A percentile compares a stretch with the other conserved stretches of the same genome.
Conservation (phyloP, 1,140 invertebrate genomes). For the Drosophila ananassae region DNA sequence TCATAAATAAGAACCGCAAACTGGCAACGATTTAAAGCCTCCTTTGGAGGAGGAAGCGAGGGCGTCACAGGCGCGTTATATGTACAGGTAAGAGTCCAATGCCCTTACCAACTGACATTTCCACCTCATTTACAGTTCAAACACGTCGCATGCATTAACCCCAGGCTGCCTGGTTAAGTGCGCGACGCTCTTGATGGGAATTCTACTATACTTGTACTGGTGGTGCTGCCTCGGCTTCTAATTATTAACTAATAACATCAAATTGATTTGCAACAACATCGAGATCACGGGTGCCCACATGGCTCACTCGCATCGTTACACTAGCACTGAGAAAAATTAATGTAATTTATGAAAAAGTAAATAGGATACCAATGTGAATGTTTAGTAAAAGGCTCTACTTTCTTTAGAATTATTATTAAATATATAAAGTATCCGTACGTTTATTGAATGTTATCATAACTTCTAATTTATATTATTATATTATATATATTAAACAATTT, state of each 20-base stretch:
- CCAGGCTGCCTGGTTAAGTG: constrained; percentile 71
- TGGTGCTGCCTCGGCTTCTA: constrained; percentile 56
- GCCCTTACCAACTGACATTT: constrained; percentile 64
- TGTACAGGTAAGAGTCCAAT: constrained; percentile 37
- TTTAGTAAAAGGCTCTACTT: neutral
- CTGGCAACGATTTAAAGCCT: constrained; percentile 59
- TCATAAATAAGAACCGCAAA: constrained; percentile 66
- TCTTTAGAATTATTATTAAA: too few species aligned
- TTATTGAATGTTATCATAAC: too few species aligned
- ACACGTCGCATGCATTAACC: constrained; percentile 81
- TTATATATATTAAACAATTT: neutral
- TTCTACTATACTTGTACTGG: constrained; percentile 10
- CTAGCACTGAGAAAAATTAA: constrained; percentile 5
- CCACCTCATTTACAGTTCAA: constrained; percentile 80
- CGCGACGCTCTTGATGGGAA: constrained; percentile 48
- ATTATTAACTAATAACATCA: constrained; percentile 83
- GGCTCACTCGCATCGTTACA: constrained; percentile 20
- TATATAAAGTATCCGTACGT: too few species aligned
- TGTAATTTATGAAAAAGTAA: neutral
- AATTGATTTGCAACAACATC: constrained; percentile 81
- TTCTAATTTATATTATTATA: neutral
- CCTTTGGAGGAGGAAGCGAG: constrained; percentile 3
- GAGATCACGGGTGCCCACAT: constrained; percentile 34
- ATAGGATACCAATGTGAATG: neutral
- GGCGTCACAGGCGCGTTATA: neutral